Evolutionary conservation across 1,140 invertebrate species (phyloP).

Genomic region (Sminthurides bifidus): DNA sequence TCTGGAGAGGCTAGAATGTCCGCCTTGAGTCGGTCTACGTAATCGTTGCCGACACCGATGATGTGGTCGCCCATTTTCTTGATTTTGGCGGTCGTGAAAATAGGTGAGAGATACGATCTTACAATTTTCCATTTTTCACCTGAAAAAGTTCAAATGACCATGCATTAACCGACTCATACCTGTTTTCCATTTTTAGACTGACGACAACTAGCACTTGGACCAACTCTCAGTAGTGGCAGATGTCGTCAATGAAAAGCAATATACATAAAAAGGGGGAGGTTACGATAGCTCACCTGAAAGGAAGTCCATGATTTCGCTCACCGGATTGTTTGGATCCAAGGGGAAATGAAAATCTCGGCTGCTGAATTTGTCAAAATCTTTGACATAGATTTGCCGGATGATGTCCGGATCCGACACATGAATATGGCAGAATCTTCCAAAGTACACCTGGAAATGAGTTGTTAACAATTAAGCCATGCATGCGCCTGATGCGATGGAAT

Average conservation of each 20-base stretch:
- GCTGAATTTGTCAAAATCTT: constrained; percentile 46
- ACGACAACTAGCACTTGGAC: no score
- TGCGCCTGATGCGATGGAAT: no score
- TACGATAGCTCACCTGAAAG: no score
- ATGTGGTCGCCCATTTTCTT: constrained; percentile 14
- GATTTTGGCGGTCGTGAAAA: constrained; percentile 14
- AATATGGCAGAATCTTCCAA: constrained; percentile 9
- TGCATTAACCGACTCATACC: no score
- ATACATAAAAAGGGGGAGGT: no score
- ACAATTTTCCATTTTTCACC: constrained; percentile 37
- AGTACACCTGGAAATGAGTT: not conserved
- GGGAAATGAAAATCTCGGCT: constrained; percentile 33
- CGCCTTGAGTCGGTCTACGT: constrained; percentile 1
- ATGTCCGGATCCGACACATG: constrained; percentile 37
- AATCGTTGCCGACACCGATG: constrained; percentile 1
- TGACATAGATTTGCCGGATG: constrained; percentile 42
- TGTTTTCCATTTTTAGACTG: no score
- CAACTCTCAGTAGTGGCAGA: no score
- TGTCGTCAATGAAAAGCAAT: no score
- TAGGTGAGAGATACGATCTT: constrained; percentile 1
- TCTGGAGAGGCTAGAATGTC: not conserved
- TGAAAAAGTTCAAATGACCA: constrained; percentile 29
- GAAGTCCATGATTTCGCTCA: constrained; percentile 26
- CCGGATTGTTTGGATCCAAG: constrained; percentile 1
- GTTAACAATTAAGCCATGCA: not conserved